phyloP scores from a whole-genome alignment of 2,113 vertebrate species.

The Pelodiscus sinensis region DNA sequence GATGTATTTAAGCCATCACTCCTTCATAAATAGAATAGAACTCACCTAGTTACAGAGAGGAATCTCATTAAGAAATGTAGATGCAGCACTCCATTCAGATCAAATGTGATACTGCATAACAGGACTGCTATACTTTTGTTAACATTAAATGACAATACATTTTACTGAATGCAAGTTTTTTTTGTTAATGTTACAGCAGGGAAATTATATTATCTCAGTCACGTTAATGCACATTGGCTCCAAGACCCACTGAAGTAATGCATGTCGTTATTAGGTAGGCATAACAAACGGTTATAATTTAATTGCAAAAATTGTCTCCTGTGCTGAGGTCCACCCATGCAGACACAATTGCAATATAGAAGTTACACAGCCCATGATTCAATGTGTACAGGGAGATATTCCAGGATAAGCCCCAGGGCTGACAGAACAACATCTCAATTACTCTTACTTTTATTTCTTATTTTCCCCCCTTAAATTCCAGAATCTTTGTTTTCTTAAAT shows the following conservation, averaged over 20 bases:
- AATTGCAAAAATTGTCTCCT: not conserved
- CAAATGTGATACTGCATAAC: not conserved
- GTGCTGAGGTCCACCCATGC: not conserved
- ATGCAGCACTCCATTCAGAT: not conserved
- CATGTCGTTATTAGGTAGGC: not conserved
- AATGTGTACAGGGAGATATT: not conserved
- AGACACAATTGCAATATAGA: not conserved
- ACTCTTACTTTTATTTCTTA: not conserved
- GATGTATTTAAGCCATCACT: not conserved
- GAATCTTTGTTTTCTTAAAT: not conserved
- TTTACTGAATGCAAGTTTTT: not conserved
- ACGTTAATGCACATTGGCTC: not conserved
- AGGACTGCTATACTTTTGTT: not conserved
- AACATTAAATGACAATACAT: not conserved
- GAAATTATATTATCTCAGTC: not conserved
- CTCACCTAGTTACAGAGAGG: not conserved
- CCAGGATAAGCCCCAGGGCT: not conserved
- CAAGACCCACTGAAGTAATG: not conserved
- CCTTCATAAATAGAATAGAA: not conserved
- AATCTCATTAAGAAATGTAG: not conserved
- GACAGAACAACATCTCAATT: not conserved
- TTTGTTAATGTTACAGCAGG: not conserved
- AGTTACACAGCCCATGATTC: not conserved
- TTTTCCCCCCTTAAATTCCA: not conserved
- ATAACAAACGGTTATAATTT: conserved; percentile 10